Evolutionary conservation across 1,140 invertebrate species (phyloP), one percentile per base, ranked within the genome.

Genomic region (Hypothenemus hampei): DNA sequence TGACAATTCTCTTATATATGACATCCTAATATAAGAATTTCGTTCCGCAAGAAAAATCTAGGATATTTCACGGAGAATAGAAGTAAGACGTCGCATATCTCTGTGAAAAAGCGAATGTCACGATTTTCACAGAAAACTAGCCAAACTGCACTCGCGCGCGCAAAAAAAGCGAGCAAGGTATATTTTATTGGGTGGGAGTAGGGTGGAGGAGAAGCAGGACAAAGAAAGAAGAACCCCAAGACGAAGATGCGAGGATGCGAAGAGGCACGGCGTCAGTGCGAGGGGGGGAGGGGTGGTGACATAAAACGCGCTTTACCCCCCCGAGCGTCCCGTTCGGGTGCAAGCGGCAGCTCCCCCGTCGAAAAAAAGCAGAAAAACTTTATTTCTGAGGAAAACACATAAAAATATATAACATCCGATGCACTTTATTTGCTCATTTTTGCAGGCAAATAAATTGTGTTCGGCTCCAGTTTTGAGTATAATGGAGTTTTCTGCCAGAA

Each of bases 371-470:
- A 60, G 53, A 59, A 65, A 66, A 65, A 65, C 61, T 66, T 62
- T 65, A 66, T 62, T 66, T 64, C 64, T n/a, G 61, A 66, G 64
- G 65, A 69, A 69, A 69, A 69, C 66, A 69, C 67, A 68, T 68
- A 68, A 68, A 69, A 69, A 68, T 69, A 69, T 66, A 65, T 64
- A 65, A 65, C 65, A 64, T 65, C 60, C 61, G 65, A 68, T 69
- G 67, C 67, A 66, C 64, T 68, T 65, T 66, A 66, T 68, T 66
- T 65, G 59, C 58, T 53, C 64, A 65, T 66, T 66, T 66, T 66
- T 66, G 58, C 58, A 47, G 53, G 58, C 44, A 57, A 58, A 65
- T 63, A 61, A 61, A 63, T 63, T 63, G 58, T 58, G 57, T 64
- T 64, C 60, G 60, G 62, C 52, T 59, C 57, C 58, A 64, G 62